Base-by-base conservation (phyloP, 2,113 vertebrate genomes). In the Jacana jacana region DNA sequence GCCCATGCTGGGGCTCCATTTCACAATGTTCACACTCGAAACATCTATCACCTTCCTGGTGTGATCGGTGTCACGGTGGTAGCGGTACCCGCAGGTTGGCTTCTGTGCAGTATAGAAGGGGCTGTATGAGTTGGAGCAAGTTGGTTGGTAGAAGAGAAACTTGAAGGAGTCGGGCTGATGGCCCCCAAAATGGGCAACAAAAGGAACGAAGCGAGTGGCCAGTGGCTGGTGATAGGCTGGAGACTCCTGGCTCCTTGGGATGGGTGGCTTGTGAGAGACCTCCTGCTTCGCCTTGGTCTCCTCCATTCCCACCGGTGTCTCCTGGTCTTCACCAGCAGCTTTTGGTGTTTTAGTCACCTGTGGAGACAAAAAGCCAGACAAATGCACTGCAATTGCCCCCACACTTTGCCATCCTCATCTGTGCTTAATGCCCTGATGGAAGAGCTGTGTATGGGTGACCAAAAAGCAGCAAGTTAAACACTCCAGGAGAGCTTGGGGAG, bases 51-150 rank as follows among this genome's bases (percentile, higher is more conserved):
- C 28, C 39, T 82, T 96, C 66, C 91, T 97, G 84, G 84, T 86
- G 77, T 98, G 98, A 10, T 96, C 88, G 0, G 97, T 87, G 81
- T 65, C 46, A 13, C 31, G 37, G 31, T 10, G 52, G 96, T 96
- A 98, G 31, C 60, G 86, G 57, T 95, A 97, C 31, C 98, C 98
- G 0, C 98, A 98, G 44, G 89, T 91, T 0, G 97, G 93, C 39
- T 92, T 97, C 93, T 98, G 96, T 0, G 86, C 27, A 0, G 98
- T 98, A 92, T 95, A 96, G 98, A 98, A 98, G 24, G 98, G 98
- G 4, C 27, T 82, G 94, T 97, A 96, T 0, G 96, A 97, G 94
- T 97, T 98, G 91, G 97, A 52, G n/a, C 24, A 71, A 10, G 65
- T 58, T 0, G 64, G 66, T 5, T 9, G 95, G 89, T 98, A 98